Base-by-base conservation (phyloP, 2,113 vertebrate species). In the Hippocampus abdominalis region DNA sequence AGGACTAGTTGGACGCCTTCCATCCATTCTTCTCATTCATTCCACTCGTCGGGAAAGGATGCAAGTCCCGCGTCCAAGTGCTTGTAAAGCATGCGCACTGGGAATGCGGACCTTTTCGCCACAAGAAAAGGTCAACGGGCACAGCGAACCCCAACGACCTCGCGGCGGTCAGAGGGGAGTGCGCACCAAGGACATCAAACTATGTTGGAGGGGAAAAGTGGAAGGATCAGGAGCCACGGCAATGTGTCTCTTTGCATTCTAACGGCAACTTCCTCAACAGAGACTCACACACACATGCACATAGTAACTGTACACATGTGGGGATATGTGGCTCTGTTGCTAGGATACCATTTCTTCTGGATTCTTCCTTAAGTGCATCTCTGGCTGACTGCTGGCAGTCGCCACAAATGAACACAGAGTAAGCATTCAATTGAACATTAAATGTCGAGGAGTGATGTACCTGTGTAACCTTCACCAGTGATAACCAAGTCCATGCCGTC, bases 301-400 rank as follows among this genome's bases (percentile, higher is more conserved):
- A 27, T 42, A 64, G 11, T 51, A 29, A 51, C 25, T 23, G 0
- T 64, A 75, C 71, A 67, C 70, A 66, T 83, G 85, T 68, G 71
- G 15, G 36, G 71, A 81, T 84, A 77, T 82, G 82, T 81, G 76
- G 85, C 70, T 79, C 86, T 84, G 86, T 91, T 91, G 88, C 91
- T 91, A 91, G 86, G 91, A 86, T 86, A 91, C 90, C 77, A 69
- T 64, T 78, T 84, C 72, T 81, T 80, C 81, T 72, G 78, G 86
- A 64, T 64, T 42, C 62, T 84, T 84, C 81, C 57, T 82, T 77
- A 77, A 89, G 81, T 86, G 81, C 85, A 81, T 87, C 82, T 84
- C 82, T 84, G 85, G 82, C 72, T 81, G 84, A 88, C 77, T 82
- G 75, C 84, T 84, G 83, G 80, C 76, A 81, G 81, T 77, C 72